Evolutionary conservation across 2,888 invertebrate genomes (phyloP), one percentile per base, ranked within the genome.

Genomic region (Drosophila rellima): DNA sequence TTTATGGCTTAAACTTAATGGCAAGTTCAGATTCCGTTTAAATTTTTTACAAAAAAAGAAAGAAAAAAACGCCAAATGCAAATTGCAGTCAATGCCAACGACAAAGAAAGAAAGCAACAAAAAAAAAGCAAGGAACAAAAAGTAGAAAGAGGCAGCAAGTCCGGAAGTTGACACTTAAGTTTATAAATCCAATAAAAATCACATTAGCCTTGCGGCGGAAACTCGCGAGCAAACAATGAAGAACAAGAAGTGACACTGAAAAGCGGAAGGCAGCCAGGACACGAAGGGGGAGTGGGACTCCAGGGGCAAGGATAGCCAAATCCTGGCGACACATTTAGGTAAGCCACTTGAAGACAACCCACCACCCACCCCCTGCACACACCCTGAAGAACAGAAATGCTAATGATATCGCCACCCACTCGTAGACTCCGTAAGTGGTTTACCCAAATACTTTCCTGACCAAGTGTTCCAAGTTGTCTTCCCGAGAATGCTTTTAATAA

Each of bases 141-240:
- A 42, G 56, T 31, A 29, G 17, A 26, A 44, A 59, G 62, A 63
- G 44, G 57, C 74, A 29, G 63, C 48, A 47, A 70, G 73, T 62
- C 54, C 81, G 87, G 74, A 84, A 87, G 82, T 85, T 88, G 74
- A 71, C 80, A 74, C 86, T 83, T 71, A 80, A 88, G 86, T 82
- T 82, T 88, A 74, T 77, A 87, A 87, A 87, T 88, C 83, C 87
- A 89, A 88, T 89, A 89, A 89, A 89, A 85, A 86, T 75, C 88
- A 75, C 83, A 88, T 88, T 89, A 89, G 79, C 70, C 78, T 63
- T 56, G 77, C 85, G 78, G 80, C 77, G 76, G 78, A 85, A 80
- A 72, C 63, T 78, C 61, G 79, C 74, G 71, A 65, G 67, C 78
- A 78, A 81, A 78, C 73, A 71, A 78, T 70, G 75, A 67, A 50